These are phyloP conservation scores for Octodon degus DNA, from an alignment of 2,113 vertebrate species.

Conservation along the genomic window DNA sequence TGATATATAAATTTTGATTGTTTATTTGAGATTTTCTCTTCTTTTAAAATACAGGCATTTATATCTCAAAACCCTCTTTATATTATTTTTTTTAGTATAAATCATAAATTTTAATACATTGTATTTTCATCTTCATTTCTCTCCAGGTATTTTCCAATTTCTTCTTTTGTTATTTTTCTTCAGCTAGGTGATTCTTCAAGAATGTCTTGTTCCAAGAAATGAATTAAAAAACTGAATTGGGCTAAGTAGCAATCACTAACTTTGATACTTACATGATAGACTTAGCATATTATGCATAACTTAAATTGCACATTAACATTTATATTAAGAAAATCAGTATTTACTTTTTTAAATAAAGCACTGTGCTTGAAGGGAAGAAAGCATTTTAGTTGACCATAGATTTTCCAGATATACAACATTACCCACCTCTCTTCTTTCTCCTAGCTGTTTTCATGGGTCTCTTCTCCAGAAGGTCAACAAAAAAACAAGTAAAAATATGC, in stretches of 20 bases:
- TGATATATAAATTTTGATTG: not conserved
- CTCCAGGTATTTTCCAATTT: not conserved
- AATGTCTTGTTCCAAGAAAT: not conserved
- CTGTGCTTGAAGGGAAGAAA: not conserved
- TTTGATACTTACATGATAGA: slow-evolving; percentile 14
- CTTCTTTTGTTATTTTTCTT: not conserved
- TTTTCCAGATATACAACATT: not conserved
- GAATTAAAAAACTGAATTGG: not conserved
- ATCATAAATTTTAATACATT: not conserved
- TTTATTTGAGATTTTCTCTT: not conserved
- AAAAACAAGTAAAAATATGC: not conserved
- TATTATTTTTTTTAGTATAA: not conserved
- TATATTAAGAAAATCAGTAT: slow-evolving; percentile 56
- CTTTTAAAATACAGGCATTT: not conserved
- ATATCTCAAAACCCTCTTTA: not conserved
- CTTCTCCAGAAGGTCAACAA: not conserved
- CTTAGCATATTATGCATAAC: not conserved
- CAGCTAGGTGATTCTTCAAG: not conserved
- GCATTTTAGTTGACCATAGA: not conserved
- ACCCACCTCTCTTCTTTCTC: not conserved
- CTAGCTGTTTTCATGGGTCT: not conserved
- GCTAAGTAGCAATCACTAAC: slow-evolving; percentile 28
- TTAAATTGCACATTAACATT: slow-evolving; percentile 50
- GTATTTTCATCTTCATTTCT: slow-evolving; percentile 2
- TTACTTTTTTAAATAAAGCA: slow-evolving; percentile 61